Percentiles rank a stretch among this genome's conserved stretches.
phyloP scores from a whole-genome alignment of 2,888 invertebrate species.

The Bombylius discolor region DNA sequence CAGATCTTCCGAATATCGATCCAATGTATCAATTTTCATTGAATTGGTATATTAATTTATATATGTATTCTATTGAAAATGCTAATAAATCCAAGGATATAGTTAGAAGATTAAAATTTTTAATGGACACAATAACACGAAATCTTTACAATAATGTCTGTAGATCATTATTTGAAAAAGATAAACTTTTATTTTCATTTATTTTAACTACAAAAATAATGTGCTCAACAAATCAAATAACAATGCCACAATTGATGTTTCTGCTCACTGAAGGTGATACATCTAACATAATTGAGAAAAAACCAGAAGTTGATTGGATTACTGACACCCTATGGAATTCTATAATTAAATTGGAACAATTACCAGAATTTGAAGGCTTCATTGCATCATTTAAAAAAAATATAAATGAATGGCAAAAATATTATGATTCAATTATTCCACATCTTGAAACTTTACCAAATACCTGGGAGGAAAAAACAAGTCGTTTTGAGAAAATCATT shows the following conservation, averaged over 20 bases:
- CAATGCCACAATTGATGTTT: conserved; percentile 57
- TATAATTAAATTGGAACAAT: conserved; percentile 53
- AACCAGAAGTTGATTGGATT: conserved; percentile 72
- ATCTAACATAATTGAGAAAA: conserved; percentile 25
- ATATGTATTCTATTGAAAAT: conserved; percentile 34
- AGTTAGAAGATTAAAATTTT: conserved; percentile 56
- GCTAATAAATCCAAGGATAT: conserved; percentile 49
- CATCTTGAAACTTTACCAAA: conserved; percentile 55
- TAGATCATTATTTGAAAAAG: conserved; percentile 76
- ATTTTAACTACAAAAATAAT: conserved; percentile 55
- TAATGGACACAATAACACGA: conserved; percentile 71
- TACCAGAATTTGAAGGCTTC: conserved; percentile 50
- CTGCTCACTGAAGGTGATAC: conserved; percentile 56
- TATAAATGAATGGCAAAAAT: conserved; percentile 43
- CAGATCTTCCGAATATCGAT: conserved; percentile 75
- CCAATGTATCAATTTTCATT: conserved; percentile 94
- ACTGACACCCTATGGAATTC: conserved; percentile 70
- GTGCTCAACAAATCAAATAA: conserved; percentile 46
- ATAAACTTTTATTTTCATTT: conserved; percentile 77
- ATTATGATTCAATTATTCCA: conserved; percentile 55
- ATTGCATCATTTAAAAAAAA: conserved; percentile 45
- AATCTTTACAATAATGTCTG: conserved; percentile 77
- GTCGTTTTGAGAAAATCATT: conserved; percentile 63
- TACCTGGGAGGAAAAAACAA: conserved; percentile 48
- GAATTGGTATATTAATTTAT: conserved; percentile 76